Evolutionary conservation across 2,797 vertebrate genomes (phyloP).

Genomic region (Tolypeutes matacus): DNA sequence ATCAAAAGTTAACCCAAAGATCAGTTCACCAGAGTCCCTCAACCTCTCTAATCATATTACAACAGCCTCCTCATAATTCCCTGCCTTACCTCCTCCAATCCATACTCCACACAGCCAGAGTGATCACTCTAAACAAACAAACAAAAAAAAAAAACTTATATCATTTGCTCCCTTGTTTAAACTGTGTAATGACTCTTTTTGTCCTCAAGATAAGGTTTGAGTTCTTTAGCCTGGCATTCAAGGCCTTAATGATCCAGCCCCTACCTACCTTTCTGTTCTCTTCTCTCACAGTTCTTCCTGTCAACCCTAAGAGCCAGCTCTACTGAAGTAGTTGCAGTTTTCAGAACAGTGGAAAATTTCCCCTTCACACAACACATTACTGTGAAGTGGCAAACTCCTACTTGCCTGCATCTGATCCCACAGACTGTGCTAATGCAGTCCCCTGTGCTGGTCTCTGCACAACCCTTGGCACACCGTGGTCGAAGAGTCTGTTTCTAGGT

Average conservation of each 20-base stretch:
- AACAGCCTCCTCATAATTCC: background rate
- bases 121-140: background rate
- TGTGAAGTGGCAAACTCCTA: slow-evolving; percentile 17
- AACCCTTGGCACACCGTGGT: background rate
- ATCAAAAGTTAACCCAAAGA: slow-evolving; percentile 36
- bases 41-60: slow-evolving; percentile 7
- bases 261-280: background rate
- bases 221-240: slow-evolving; percentile 29
- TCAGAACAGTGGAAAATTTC: slow-evolving; percentile 27
- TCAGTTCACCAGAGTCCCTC: slow-evolving; percentile 28
- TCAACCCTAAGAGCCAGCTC: background rate
- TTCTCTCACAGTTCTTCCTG: background rate
- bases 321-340: background rate
- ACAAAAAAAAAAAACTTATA: background rate
- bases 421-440: background rate
- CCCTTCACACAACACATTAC: background rate
- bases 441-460: background rate
- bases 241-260: slow-evolving; percentile 13
- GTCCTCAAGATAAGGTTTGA: background rate
- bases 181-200: background rate
- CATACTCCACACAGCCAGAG: background rate
- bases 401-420: background rate
- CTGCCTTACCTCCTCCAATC: background rate
- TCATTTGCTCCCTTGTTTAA: slow-evolving; percentile 22
- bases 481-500: slow-evolving; percentile 15